Evolutionary conservation across 2,888 invertebrate species (phyloP).

Genomic region (Drosophila neutralis): DNA sequence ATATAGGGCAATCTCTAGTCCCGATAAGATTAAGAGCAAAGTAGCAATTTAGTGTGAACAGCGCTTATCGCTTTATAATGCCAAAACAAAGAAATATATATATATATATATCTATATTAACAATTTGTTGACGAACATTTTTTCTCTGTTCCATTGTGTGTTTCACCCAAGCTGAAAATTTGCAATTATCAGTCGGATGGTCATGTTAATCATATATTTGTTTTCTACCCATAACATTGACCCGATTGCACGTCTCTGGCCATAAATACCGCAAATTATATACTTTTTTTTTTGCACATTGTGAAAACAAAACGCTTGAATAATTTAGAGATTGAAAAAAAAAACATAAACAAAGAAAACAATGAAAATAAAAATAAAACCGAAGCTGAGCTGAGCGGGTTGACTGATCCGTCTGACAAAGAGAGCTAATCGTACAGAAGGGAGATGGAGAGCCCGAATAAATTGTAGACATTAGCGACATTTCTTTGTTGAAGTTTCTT

Average conservation of each 20-base stretch:
- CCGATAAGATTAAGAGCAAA: conserved; percentile 50
- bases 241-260: conserved; percentile 20
- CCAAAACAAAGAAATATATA: not conserved
- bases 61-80: conserved; percentile 31
- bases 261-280: not conserved
- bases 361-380: not conserved
- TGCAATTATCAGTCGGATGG: not conserved
- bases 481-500: not conserved
- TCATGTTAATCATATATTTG: not conserved
- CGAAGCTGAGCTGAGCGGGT: not conserved
- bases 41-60: conserved; percentile 10
- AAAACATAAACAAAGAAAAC: not conserved
- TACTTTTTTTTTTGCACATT: not conserved
- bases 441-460: no score
- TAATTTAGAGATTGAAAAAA: conserved; percentile 33
- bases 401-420: not conserved
- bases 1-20: conserved; percentile 15
- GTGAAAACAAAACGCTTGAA: conserved; percentile 26
- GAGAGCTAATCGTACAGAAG: not conserved
- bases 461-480: no score
- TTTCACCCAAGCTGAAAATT: not conserved
- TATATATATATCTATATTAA: not conserved
- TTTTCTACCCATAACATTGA: conserved; percentile 24
- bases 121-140: not conserved
- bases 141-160: not conserved